Conservation (phyloP, 2,888 invertebrate genomes). For the Lomographa bimaculata region DNA sequence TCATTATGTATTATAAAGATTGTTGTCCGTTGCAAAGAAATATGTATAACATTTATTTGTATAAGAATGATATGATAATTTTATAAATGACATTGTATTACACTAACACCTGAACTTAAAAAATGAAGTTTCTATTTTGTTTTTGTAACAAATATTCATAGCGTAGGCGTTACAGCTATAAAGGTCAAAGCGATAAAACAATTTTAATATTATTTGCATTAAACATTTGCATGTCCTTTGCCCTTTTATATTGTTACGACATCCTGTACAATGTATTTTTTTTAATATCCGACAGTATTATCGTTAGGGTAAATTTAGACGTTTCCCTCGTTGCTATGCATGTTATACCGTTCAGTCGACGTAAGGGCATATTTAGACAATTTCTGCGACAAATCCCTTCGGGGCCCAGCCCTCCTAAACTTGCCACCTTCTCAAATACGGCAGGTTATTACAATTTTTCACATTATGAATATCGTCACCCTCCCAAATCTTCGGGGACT, state of each 20-base stretch:
- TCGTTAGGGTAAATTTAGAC: no score
- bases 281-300: constrained; percentile 9
- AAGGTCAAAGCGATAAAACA: background rate
- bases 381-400: constrained; percentile 70
- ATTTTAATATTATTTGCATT: constrained; percentile 5
- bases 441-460: constrained; percentile 83
- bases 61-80: no score
- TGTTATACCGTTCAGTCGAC: background rate
- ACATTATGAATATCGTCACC: constrained; percentile 81
- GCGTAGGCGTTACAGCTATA: background rate
- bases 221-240: constrained; percentile 3
- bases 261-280: no score
- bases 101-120: no score
- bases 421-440: constrained; percentile 66
- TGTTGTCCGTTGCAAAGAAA: no score
- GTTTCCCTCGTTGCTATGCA: background rate
- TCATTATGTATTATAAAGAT: no score
- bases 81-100: no score
- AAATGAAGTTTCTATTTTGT: no score
- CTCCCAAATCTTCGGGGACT: constrained; percentile 62
- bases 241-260: constrained; percentile 14
- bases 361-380: constrained; percentile 72
- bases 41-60: no score
- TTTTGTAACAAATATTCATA: no score
- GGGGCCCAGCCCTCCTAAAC: constrained; percentile 65